These are phyloP conservation scores for Malurus elegans DNA, from an alignment of 2,113 vertebrate species.

Conservation along the genomic window DNA sequence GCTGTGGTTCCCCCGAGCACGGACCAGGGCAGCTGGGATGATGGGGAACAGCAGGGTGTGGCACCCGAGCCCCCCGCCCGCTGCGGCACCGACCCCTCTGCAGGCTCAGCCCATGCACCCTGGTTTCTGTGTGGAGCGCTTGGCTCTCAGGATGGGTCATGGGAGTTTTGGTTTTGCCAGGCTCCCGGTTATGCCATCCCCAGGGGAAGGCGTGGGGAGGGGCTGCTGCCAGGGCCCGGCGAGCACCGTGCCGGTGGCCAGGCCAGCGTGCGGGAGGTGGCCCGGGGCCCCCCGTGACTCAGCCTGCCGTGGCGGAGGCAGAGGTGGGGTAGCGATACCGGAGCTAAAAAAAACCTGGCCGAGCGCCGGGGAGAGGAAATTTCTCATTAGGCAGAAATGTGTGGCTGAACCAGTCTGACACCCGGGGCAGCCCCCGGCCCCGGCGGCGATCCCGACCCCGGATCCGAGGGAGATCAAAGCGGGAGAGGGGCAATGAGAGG, in stretches of 20 bases:
- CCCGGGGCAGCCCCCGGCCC: background rate
- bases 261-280: background rate
- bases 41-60: background rate
- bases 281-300: conserved; percentile 26
- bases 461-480: conserved; percentile 2
- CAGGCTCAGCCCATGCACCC: background rate
- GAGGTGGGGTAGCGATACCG: conserved; percentile 59
- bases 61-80: background rate
- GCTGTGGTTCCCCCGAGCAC: background rate
- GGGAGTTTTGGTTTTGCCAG: background rate
- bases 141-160: background rate
- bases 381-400: conserved; percentile 66
- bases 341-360: conserved; percentile 31
- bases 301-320: background rate
- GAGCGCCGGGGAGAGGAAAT: conserved; percentile 17
- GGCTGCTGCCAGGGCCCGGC: background rate
- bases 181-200: background rate
- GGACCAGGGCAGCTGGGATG: rapidly evolving
- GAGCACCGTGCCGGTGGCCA: background rate
- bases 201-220: background rate
- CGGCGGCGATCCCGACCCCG: background rate
- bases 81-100: background rate
- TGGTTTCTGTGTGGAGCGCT: rapidly evolving
- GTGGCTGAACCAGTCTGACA: conserved; percentile 61
- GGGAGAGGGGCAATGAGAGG: background rate